A percentile compares a stretch with the other conserved stretches of the same genome.
phyloP scores from a whole-genome alignment of 2,797 vertebrate species.

The Chelon labrosus region DNA sequence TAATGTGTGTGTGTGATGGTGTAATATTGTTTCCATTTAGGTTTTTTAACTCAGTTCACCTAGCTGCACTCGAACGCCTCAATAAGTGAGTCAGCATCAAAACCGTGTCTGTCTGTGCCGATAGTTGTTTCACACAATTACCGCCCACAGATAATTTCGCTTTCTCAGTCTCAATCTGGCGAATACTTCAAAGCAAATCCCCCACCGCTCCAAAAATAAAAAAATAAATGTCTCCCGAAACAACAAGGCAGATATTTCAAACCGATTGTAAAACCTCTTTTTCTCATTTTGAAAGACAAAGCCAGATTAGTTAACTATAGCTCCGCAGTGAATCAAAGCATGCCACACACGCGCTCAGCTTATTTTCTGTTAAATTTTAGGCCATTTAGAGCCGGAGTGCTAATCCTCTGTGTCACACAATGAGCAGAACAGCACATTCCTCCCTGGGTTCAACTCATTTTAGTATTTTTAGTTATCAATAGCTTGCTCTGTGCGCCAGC shows the following conservation, averaged over 20 bases:
- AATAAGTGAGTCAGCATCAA: conserved; percentile 54
- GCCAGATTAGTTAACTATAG: conserved; percentile 52
- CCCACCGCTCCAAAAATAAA: not conserved
- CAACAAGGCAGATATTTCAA: conserved; percentile 47
- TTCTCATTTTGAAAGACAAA: conserved; percentile 65
- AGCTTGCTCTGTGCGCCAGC: conserved; percentile 18
- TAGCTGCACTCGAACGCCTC: conserved; percentile 44
- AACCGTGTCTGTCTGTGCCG: conserved; percentile 27
- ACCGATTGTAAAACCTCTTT: conserved; percentile 52
- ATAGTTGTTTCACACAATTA: conserved; percentile 56
- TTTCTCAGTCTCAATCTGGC: conserved; percentile 42
- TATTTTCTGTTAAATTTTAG: conserved; percentile 38
- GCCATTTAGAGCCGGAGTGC: conserved; percentile 15
- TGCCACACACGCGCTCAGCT: conserved; percentile 31
- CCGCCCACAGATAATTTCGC: conserved; percentile 46
- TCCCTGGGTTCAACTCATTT: conserved; percentile 20
- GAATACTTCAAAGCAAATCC: conserved; percentile 56
- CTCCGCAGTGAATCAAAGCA: conserved; percentile 37
- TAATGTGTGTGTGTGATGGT: conserved; percentile 2
- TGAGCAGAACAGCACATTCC: conserved; percentile 19
- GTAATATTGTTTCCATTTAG: conserved; percentile 46
- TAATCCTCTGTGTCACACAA: conserved; percentile 49
- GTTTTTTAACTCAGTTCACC: conserved; percentile 66
- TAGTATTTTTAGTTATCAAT: conserved; percentile 35
- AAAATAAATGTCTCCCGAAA: conserved; percentile 15